Evolutionary conservation across 2,888 invertebrate genomes (phyloP).

Genomic region (Adelphocoris suturalis): DNA sequence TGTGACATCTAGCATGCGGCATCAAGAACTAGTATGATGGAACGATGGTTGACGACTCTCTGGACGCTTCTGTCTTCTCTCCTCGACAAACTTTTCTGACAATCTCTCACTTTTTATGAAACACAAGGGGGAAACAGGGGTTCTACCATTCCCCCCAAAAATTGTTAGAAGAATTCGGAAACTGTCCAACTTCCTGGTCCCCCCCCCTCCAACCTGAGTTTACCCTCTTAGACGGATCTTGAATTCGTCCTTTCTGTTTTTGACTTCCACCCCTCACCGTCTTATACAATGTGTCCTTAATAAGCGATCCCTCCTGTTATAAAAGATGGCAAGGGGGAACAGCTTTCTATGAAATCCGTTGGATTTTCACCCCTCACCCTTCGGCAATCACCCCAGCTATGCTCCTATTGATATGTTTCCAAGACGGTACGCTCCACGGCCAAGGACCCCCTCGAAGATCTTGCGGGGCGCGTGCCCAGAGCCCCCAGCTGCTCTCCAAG

Average conservation of each 20-base stretch:
- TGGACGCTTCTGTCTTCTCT: background rate
- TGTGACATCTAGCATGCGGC: background rate
- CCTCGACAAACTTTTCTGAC: background rate
- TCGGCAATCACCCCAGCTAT: conserved; percentile 43
- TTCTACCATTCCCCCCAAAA: background rate
- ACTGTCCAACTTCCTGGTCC: conserved; percentile 46
- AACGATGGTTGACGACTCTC: background rate
- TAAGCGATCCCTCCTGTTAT: conserved; percentile 59
- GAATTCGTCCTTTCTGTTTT: conserved; percentile 40
- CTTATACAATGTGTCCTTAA: conserved; percentile 58
- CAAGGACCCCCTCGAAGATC: conserved; percentile 49
- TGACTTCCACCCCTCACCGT: conserved; percentile 49
- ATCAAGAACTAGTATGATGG: background rate
- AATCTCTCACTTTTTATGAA: background rate
- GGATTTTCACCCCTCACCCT: conserved; percentile 53
- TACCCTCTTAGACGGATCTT: conserved; percentile 40
- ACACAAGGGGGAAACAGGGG: background rate
- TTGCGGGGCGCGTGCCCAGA: conserved; percentile 59
- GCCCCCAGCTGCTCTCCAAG: background rate
- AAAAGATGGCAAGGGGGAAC: conserved; percentile 37
- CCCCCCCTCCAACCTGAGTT: background rate
- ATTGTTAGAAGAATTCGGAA: conserved; percentile 53
- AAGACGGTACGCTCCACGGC: conserved; percentile 46
- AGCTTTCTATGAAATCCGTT: conserved; percentile 67
- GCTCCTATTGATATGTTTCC: conserved; percentile 69